Percentiles rank a stretch among this genome's conserved stretches.
Evolutionary conservation across 2,797 vertebrate species (phyloP).

Genomic region (Phalloptychus januarius): DNA sequence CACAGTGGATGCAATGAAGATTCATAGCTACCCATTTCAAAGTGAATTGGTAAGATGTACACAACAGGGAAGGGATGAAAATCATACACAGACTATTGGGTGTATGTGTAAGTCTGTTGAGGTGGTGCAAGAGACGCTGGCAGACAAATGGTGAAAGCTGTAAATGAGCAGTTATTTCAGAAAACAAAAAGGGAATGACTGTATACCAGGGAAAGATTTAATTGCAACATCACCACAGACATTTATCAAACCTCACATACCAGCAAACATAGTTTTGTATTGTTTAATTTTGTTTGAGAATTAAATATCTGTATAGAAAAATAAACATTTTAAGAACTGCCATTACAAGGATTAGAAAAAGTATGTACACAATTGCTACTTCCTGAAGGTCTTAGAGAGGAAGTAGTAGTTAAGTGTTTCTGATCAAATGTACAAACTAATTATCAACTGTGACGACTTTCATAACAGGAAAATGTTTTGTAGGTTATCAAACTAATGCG

Average conservation of each 20-base stretch:
- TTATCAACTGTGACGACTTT: neutral
- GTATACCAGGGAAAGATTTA: constrained; percentile 40
- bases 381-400: neutral
- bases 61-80: constrained; percentile 52
- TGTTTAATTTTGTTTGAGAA: neutral
- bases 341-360: neutral
- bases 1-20: constrained; percentile 81
- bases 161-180: constrained; percentile 62
- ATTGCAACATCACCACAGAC: constrained; percentile 11
- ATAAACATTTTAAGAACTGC: neutral
- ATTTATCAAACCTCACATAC: neutral
- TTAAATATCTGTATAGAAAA: neutral
- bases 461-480: neutral
- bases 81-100: constrained; percentile 63
- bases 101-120: constrained; percentile 67
- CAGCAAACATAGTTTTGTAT: neutral
- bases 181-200: constrained; percentile 36
- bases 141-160: constrained; percentile 70
- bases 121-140: constrained; percentile 38
- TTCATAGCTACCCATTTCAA: constrained; percentile 82
- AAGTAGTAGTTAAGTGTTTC: neutral
- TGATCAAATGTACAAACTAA: neutral
- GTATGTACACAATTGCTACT: no score
- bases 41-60: constrained; percentile 51
- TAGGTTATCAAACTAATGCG: neutral